Base-by-base conservation (phyloP, 2,113 vertebrate genomes). In the Gila orcuttii region DNA sequence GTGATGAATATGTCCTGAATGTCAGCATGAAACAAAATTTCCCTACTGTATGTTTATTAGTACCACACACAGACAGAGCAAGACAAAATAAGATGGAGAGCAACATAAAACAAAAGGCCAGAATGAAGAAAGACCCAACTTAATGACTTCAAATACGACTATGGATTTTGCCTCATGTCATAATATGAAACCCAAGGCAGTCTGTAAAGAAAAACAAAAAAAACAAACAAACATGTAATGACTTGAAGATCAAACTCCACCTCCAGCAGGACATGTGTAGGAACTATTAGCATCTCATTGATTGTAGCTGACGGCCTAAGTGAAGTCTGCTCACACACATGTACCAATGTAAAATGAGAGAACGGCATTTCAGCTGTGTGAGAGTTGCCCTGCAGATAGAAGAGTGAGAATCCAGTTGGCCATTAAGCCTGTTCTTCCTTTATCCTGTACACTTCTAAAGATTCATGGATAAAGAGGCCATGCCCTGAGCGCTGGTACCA, bases 221-320 rank as follows among this genome's bases (percentile, higher is more conserved):
- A 42, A 42, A 42, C 9, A 8, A 42, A 42, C 5, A 42, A 15
- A 42, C 75, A 74, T 73, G 52, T 81, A 84, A 82, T 52, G 86
- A 66, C 79, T 71, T 6, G 15, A 17, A 69, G 86, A 86, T 90
- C 84, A 87, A 79, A 52, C 82, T 50, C 39, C 25, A 55, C 84
- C 47, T 82, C 28, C 74, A 87, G 75, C 50, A 85, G 42, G 74
- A 86, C 42, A 83, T 84, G 76, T 89, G 85, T 80, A 84, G 85
- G 81, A 82, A 76, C 82, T 82, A 86, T 83, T 66, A 88, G 84
- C 84, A 68, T 55, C 79, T 69, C 76, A 79, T 85, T 83, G 85
- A 86, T 89, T 88, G 66, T 60, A 82, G 82, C 68, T 28, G 36
- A 66, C 87, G 13, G 19, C 47, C 64, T n/a, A 60, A 59, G 45